Evolutionary conservation across 1,140 invertebrate species (phyloP), one percentile per base, ranked within the genome.

Genomic region (Ceratina australensis): DNA sequence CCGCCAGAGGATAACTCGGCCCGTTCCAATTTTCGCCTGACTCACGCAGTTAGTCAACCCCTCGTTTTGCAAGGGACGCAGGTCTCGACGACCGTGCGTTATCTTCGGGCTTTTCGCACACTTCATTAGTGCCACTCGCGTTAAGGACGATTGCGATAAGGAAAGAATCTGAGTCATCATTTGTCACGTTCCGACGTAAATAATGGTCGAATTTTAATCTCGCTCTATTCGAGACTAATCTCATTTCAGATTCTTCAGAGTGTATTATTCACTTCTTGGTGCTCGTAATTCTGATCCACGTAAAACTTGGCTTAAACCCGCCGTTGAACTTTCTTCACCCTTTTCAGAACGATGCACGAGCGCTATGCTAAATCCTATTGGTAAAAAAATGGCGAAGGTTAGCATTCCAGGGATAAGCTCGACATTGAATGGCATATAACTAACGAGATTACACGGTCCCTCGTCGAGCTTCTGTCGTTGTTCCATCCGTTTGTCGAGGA

Each of bases 381-480:
- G 0, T 60, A 8, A 10, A 16, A 22, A 24, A 13, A 61, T 10
- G 26, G 2, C 56, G 64, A 69, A 71, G 74, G 66, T 69, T 42
- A 52, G 20, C 56, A 28, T 61, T 61, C 28, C 66, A 61, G 47
- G 56, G 74, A 60, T 76, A 76, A 76, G 74, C 66, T 60, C 16
- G 74, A 61, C 74, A 52, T 33, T 61, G 66, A 76, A 13, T 42
- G 56, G 50, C 74, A 42, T 26, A 52, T 33, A 50, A 49, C 54
- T 76, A 76, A 76, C 66, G 56, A 71, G 74, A 76, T 76, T 76
- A 61, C 22, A 68, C n/a, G 3, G 4, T 22, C 57, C 24, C 54
- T 59, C 64, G 49, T 50, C 47, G 73, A 60, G 74, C 74, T 76
- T 76, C 73, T 42, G 20, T 20, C 72, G 54, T 66, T 42, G 64